Percentiles rank a stretch among this genome's conserved stretches.
phyloP scores from a whole-genome alignment of 2,888 invertebrate species.

The Acheta domesticus region DNA sequence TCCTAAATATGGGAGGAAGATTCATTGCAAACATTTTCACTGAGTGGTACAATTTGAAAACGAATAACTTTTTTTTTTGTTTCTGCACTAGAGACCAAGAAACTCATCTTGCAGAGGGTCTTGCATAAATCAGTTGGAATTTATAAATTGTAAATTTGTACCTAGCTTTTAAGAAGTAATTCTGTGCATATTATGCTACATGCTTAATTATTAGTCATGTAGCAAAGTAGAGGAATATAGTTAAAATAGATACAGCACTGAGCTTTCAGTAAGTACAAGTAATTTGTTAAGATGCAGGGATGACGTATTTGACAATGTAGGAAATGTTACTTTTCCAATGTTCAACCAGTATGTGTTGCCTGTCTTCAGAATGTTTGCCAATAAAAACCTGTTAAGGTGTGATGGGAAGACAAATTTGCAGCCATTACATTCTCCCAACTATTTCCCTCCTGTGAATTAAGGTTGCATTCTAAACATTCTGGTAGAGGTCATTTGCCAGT shows the following conservation, averaged over 20 bases:
- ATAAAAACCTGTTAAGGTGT: too few relatives aligned
- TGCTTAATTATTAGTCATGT: neutral
- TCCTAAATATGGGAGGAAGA: too few relatives aligned
- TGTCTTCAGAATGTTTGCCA: too few relatives aligned
- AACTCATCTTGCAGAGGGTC: neutral
- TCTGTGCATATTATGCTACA: conserved; percentile 9
- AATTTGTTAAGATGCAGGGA: conserved; percentile 7
- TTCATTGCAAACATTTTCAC: too few relatives aligned
- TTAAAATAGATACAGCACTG: neutral
- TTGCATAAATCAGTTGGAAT: neutral
- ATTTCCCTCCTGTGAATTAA: neutral
- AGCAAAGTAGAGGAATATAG: neutral
- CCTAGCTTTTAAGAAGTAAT: conserved; percentile 18
- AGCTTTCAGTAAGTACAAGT: neutral
- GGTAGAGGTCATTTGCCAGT: neutral
- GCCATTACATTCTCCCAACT: neutral
- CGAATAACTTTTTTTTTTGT: too few relatives aligned
- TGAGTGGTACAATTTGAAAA: too few relatives aligned
- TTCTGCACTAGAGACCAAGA: too few relatives aligned
- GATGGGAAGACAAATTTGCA: neutral
- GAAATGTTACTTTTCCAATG: too few relatives aligned
- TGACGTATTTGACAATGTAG: neutral
- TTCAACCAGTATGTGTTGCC: too few relatives aligned
- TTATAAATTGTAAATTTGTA: conserved; percentile 18
- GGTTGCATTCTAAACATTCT: neutral